Base-by-base conservation (phyloP, 2,888 invertebrate genomes). In the Magallana nippona region DNA sequence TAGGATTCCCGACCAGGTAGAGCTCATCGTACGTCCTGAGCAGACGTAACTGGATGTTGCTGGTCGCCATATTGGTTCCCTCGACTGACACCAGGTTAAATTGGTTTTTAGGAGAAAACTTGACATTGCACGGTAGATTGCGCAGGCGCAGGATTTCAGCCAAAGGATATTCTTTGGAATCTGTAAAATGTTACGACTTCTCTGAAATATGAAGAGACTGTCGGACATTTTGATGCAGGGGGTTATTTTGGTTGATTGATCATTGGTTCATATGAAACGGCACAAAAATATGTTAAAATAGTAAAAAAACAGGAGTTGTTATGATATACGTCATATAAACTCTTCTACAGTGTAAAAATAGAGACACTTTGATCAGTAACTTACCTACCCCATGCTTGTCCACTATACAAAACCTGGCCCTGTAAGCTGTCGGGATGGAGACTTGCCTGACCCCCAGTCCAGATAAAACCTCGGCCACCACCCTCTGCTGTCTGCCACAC, bases 21-120 rank as follows among this genome's bases (percentile, higher is more conserved):
- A 57, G 19, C 15, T 79, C 79, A 10, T 79, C 79, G 55, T 79
- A 79, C 0, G 79, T 79, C 8, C 22, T 79, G n/a, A 19, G 57
- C 22, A 79, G 27, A 56, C 79, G 58, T 15, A 79, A 15, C 56
- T 27, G 56, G 15, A 79, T 19, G 13, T 57, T 57, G 27, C n/a
- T 57, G 5, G 71, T 71, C 13, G 11, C 71, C 71, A 32, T 71
- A 27, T 32, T 71, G 22, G 71, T 71, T 71, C 71, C 71, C 71
- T 71, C 71, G 15, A 71, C 71, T 13, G 71, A 71, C 27, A 71
- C 27, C 22, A 71, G 32, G 32, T 71, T 22, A 15, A 71, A 71
- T 27, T 71, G 71, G 27, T 71, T 71, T 11, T 71, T 71, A 5
- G 71, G 71, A 2, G 71, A 71, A 32, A 71, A 71, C 15, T 15